Percentiles rank a stretch among this genome's conserved stretches.
These are phyloP conservation scores for Babylonia areolata DNA, from an alignment of 1,140 invertebrate species.

Conservation along the genomic window DNA sequence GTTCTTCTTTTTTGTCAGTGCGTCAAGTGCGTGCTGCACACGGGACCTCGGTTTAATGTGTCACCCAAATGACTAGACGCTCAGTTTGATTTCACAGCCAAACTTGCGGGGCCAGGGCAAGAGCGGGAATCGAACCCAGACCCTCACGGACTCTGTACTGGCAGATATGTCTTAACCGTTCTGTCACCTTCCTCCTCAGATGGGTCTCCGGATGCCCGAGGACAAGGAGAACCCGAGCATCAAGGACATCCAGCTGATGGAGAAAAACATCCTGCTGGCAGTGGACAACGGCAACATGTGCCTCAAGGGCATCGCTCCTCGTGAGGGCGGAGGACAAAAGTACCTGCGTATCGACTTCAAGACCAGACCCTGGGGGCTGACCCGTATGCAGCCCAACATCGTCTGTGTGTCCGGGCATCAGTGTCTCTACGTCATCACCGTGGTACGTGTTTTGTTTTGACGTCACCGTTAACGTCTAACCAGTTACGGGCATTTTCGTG, in stretches of 20 bases:
- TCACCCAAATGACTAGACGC: too few relatives aligned
- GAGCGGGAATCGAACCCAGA: too few relatives aligned
- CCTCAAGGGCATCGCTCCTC: constrained; percentile 31
- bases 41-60: too few relatives aligned
- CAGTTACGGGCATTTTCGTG: too few relatives aligned
- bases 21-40: too few relatives aligned
- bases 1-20: too few relatives aligned
- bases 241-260: constrained; percentile 41
- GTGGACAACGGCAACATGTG: constrained; percentile 41
- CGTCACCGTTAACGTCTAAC: too few relatives aligned
- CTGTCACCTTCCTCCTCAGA: too few relatives aligned
- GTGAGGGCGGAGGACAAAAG: background rate
- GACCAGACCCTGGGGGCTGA: constrained; percentile 34
- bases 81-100: too few relatives aligned
- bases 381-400: constrained; percentile 34
- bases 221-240: constrained; percentile 36
- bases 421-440: constrained; percentile 42
- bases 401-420: constrained; percentile 38
- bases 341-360: constrained; percentile 15
- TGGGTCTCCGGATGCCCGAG: constrained; percentile 14
- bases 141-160: too few relatives aligned
- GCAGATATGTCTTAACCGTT: too few relatives aligned
- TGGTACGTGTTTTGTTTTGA: constrained; percentile 18
- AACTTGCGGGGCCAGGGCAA: too few relatives aligned
- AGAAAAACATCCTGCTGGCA: constrained; percentile 23